These are phyloP conservation scores for Tetranychus piercei DNA, from an alignment of 2,888 invertebrate genomes.

Conservation along the genomic window DNA sequence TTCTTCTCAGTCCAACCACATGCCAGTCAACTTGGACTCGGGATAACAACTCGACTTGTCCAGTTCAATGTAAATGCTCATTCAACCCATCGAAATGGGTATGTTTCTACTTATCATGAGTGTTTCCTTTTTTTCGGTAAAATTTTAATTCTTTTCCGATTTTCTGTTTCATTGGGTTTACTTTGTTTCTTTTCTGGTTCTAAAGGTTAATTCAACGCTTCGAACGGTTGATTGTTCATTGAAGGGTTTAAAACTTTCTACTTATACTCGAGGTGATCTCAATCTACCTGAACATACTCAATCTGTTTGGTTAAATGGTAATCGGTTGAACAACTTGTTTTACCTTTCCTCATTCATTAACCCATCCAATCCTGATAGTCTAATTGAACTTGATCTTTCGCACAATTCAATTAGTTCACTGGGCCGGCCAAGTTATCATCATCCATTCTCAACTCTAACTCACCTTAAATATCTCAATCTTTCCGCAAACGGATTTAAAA, in stretches of 20 bases:
- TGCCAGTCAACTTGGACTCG: too few species aligned
- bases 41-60: not conserved
- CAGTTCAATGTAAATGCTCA: not conserved
- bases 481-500: constrained; percentile 31
- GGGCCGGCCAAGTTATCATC: constrained; percentile 27
- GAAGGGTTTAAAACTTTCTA: constrained; percentile 29
- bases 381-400: constrained; percentile 33
- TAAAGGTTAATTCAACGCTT: constrained; percentile 20
- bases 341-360: constrained; percentile 29
- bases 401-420: constrained; percentile 32
- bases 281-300: constrained; percentile 29
- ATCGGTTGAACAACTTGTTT: constrained; percentile 29
- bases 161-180: not conserved
- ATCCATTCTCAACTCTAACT: constrained; percentile 31
- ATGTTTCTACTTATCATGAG: not conserved
- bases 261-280: constrained; percentile 27
- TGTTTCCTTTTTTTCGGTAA: not conserved
- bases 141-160: not conserved
- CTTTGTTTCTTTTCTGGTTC: not conserved
- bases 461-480: constrained; percentile 32
- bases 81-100: not conserved
- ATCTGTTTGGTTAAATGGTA: constrained; percentile 31
- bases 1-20: not conserved
- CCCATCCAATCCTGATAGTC: constrained; percentile 20
- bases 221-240: constrained; percentile 32